phyloP scores from a whole-genome alignment of 1,140 invertebrate genomes.

The Nasonia longicornis region DNA sequence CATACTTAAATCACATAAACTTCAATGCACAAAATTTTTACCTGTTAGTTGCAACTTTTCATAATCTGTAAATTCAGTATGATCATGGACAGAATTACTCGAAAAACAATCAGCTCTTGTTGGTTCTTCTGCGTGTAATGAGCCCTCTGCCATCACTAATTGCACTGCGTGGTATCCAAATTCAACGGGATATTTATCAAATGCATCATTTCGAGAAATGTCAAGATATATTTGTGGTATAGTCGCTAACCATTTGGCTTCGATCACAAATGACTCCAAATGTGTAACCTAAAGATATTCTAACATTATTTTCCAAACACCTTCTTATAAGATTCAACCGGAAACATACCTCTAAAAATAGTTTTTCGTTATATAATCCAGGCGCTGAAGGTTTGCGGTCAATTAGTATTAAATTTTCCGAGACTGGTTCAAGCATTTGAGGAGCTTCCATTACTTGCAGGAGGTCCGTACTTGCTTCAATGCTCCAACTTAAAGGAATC shows the following conservation, averaged over 20 bases:
- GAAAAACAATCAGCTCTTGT: neutral
- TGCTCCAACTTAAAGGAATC: slow-evolving; percentile 50
- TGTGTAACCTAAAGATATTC: slow-evolving; percentile 53
- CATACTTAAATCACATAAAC: too few relatives aligned
- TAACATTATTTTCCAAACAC: slow-evolving; percentile 10
- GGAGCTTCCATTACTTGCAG: slow-evolving; percentile 5
- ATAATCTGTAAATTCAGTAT: slow-evolving; percentile 14
- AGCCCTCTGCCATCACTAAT: slow-evolving; percentile 2
- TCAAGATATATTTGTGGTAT: slow-evolving; percentile 62
- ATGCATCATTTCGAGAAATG: slow-evolving; percentile 52
- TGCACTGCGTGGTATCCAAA: slow-evolving; percentile 54
- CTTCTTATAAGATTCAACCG: neutral
- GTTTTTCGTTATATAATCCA: slow-evolving; percentile 50
- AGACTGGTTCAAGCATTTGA: neutral
- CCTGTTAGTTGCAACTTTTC: slow-evolving; percentile 2
- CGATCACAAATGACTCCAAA: slow-evolving; percentile 55
- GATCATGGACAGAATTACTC: neutral
- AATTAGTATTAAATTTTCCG: slow-evolving; percentile 13
- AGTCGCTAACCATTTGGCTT: slow-evolving; percentile 59
- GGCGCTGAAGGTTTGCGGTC: slow-evolving; percentile 16
- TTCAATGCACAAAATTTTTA: neutral
- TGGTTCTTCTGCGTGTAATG: neutral
- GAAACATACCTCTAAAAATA: slow-evolving; percentile 27
- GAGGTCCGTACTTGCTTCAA: neutral
- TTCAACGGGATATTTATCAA: slow-evolving; percentile 46